Evolutionary conservation across 2,113 vertebrate species (phyloP).

Genomic region (Hucho hucho): DNA sequence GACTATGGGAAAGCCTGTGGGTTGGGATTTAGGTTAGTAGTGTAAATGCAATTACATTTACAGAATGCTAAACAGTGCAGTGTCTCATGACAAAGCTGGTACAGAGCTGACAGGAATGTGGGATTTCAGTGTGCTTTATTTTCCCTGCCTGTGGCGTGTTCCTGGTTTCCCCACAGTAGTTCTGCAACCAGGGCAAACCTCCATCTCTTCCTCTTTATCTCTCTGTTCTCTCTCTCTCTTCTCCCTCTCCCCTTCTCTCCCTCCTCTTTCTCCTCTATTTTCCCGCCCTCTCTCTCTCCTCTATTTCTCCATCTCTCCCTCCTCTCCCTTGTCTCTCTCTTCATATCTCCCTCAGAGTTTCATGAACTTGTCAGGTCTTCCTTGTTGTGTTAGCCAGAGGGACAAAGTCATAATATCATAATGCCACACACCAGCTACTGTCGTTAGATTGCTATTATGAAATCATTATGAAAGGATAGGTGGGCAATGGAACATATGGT

Average conservation of each 20-base stretch:
- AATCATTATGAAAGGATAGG: no score
- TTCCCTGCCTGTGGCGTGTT: not conserved
- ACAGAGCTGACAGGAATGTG: not conserved
- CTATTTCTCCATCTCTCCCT: not conserved
- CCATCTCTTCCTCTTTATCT: not conserved
- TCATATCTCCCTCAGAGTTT: not conserved
- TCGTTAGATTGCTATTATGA: no score
- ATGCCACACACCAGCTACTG: no score
- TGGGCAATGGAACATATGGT: no score
- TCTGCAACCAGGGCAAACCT: not conserved
- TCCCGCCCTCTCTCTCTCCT: not conserved
- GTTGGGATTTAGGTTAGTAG: no score
- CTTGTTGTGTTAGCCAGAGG: not conserved
- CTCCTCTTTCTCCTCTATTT: not conserved
- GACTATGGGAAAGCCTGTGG: no score
- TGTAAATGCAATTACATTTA: not conserved
- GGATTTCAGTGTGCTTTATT: not conserved
- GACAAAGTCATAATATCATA: no score
- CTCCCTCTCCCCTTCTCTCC: slow-evolving; percentile 1
- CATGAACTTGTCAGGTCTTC: not conserved
- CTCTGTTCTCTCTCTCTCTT: not conserved
- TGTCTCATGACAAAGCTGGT: not conserved
- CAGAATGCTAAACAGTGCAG: not conserved
- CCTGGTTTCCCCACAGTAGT: not conserved
- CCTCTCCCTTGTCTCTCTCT: not conserved